Evolutionary conservation across 2,113 vertebrate genomes (phyloP).

Genomic region (Bubo bubo): DNA sequence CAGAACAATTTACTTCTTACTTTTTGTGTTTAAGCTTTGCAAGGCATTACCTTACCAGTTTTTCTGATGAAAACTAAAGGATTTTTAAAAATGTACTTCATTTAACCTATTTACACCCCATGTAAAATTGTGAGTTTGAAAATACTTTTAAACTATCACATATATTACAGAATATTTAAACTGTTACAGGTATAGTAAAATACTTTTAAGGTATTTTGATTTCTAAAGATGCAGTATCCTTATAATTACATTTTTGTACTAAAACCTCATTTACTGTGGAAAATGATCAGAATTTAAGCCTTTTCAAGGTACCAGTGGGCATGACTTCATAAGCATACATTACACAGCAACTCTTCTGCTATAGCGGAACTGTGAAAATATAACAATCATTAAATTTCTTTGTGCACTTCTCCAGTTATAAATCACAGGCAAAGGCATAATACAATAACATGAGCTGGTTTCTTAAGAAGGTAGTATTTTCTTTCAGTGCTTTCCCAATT

Average conservation of each 20-base stretch:
- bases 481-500: conserved; percentile 52
- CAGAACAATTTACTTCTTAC: not conserved
- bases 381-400: conserved; percentile 41
- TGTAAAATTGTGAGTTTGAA: conserved; percentile 86
- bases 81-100: conserved; percentile 69
- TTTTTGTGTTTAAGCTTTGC: conserved; percentile 50
- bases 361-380: conserved; percentile 70
- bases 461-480: conserved; percentile 62
- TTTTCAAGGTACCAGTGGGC: conserved; percentile 60
- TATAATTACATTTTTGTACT: conserved; percentile 37
- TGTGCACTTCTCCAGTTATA: conserved; percentile 67
- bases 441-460: conserved; percentile 57
- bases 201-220: conserved; percentile 71
- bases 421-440: conserved; percentile 71
- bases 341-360: not conserved
- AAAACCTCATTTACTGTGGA: conserved; percentile 59
- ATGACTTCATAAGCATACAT: conserved; percentile 44
- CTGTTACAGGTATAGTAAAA: conserved; percentile 84
- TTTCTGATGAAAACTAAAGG: conserved; percentile 79
- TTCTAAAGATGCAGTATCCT: conserved; percentile 81
- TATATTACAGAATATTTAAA: conserved; percentile 87
- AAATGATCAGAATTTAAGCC: conserved; percentile 52
- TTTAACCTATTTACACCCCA: conserved; percentile 86
- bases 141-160: conserved; percentile 84
- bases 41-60: conserved; percentile 60